Base-by-base conservation (phyloP, 2,113 vertebrate genomes). In the Dolichotis patagonum region DNA sequence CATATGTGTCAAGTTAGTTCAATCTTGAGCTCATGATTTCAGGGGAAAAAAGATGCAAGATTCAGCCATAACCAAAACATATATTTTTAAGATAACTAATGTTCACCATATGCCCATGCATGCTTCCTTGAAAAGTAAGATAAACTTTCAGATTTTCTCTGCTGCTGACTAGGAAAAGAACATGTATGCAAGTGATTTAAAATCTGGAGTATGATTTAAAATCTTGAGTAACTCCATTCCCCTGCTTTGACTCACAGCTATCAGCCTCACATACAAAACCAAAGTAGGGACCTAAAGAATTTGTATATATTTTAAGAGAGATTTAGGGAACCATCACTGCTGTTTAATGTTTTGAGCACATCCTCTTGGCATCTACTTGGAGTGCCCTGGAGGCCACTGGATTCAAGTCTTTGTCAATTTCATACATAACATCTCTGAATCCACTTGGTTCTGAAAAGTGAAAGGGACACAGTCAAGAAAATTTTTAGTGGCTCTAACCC, bases 291-390 rank as follows among this genome's bases (percentile, higher is more conserved):
- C 63, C 92, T 96, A 95, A 97, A 96, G 96, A 97, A 97, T 88
- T 78, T 32, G 49, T 54, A 35, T n/a, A 32, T 22, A 80, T 54
- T 98, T 97, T 91, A 95, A 97, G 87, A 96, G 92, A 98, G 86
- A 91, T 98, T 98, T 98, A 90, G 98, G 85, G 87, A 58, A 95
- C 97, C 84, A 80, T 98, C 98, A 97, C 88, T 95, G 88, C 62
- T 98, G 97, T 98, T 98, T 91, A 96, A 43, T 85, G 97, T 97
- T 98, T 97, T 85, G 94, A 97, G 90, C 97, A 96, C 88, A 98
- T 98, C 96, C 88, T 96, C 89, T 95, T 73, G 97, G 93, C 97
- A 98, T 98, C 97, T 98, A 97, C 98, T 62, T 98, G 95, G 96
- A 98, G 97, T 98, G 98, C 97, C 95, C 97, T 95, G 97, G 92